Conservation (phyloP, 1,140 invertebrate genomes). For the Harpegnathos saltator region DNA sequence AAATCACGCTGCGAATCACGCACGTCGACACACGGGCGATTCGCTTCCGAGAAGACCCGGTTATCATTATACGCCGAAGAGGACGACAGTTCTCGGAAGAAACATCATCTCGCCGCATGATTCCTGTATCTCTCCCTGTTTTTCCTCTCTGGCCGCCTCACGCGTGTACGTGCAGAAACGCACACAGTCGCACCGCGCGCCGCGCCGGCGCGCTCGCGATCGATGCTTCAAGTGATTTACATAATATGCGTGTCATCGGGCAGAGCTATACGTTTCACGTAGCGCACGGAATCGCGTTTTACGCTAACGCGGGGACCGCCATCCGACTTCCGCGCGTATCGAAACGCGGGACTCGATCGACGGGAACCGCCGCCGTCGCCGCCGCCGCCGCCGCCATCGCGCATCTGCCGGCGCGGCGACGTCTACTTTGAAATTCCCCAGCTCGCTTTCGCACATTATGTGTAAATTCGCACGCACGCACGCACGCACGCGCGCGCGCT, state of each 20-base stretch:
- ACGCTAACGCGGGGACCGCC: slow-evolving; percentile 2
- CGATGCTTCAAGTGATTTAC: slow-evolving; percentile 14
- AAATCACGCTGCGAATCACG: too few species aligned
- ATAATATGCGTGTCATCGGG: slow-evolving; percentile 33
- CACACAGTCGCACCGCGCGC: neutral
- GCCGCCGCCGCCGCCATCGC: slow-evolving; percentile 1
- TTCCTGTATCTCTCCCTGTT: too few species aligned
- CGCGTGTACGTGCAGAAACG: neutral
- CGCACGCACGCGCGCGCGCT: neutral
- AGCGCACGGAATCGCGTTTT: neutral
- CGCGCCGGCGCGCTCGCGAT: neutral
- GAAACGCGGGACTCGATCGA: slow-evolving; percentile 24
- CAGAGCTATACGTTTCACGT: neutral
- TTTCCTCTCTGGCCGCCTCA: too few species aligned
- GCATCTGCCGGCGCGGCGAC: slow-evolving; percentile 24
- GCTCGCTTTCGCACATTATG: slow-evolving; percentile 69
- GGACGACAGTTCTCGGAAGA: too few species aligned
- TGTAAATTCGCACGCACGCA: slow-evolving; percentile 68
- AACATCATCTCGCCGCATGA: too few species aligned
- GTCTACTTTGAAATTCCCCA: slow-evolving; percentile 55
- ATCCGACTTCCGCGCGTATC: slow-evolving; percentile 3
- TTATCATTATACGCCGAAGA: too few species aligned
- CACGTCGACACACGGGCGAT: too few species aligned
- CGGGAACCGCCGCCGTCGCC: too few species aligned
- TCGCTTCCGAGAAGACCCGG: too few species aligned